Evolutionary conservation across 2,888 invertebrate species (phyloP).

Genomic region (Drosophila nr. perissopoda): DNA sequence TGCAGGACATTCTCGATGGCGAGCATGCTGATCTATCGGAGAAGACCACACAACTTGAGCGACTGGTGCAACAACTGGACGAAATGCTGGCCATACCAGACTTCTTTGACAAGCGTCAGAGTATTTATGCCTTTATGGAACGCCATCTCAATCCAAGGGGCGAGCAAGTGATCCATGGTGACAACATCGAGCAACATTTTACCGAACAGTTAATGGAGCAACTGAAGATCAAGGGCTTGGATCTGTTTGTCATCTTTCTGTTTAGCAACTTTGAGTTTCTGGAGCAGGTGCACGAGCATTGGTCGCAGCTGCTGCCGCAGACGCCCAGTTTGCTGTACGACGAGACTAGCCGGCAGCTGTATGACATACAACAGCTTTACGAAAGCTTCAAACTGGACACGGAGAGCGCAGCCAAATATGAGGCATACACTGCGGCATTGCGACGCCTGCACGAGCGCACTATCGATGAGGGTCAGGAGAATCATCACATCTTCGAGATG

Average conservation of each 20-base stretch:
- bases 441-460: conserved; percentile 64
- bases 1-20: conserved; percentile 74
- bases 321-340: conserved; percentile 53
- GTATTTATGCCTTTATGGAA: conserved; percentile 75
- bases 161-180: conserved; percentile 52
- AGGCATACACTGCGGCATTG: conserved; percentile 64
- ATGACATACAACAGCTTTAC: conserved; percentile 70
- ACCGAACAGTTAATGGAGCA: conserved; percentile 63
- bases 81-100: conserved; percentile 63
- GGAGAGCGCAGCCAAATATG: conserved; percentile 75
- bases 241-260: conserved; percentile 76
- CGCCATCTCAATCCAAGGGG: conserved; percentile 59
- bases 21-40: conserved; percentile 45
- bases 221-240: conserved; percentile 74
- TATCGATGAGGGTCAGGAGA: conserved; percentile 52
- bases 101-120: conserved; percentile 78
- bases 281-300: conserved; percentile 74
- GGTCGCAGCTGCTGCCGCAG: conserved; percentile 65
- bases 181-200: conserved; percentile 54
- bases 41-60: conserved; percentile 46
- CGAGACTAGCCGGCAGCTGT: conserved; percentile 54
- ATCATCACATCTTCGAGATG: conserved; percentile 76
- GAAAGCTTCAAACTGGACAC: conserved; percentile 73
- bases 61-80: conserved; percentile 69
- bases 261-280: conserved; percentile 82